These are phyloP conservation scores for Zoroaster sp. DNA, from an alignment of 53 echinoderm and acorn worm genomes.

Conservation along the genomic window DNA sequence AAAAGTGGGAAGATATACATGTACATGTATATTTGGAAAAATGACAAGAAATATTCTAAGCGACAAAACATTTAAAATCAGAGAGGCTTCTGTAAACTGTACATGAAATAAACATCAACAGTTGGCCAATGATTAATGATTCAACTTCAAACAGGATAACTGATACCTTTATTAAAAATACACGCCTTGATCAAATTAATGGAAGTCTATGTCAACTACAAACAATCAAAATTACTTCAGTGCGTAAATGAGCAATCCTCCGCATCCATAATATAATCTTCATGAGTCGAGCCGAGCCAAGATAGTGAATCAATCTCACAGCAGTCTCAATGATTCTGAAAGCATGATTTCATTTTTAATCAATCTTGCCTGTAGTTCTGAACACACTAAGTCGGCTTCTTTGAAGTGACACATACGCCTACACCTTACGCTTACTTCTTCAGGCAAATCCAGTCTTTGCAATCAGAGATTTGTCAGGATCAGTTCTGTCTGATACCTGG, in stretches of 20 bases:
- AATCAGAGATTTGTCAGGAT: background rate
- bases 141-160: background rate
- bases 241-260: background rate
- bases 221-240: background rate
- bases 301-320: background rate
- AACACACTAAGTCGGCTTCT: background rate
- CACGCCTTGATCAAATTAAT: too few relatives aligned
- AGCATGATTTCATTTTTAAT: background rate
- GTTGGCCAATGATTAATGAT: background rate
- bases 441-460: background rate
- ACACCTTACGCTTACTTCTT: background rate
- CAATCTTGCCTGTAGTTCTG: background rate
- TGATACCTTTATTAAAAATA: background rate
- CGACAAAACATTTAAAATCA: background rate
- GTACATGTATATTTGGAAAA: too few relatives aligned
- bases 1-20: too few relatives aligned
- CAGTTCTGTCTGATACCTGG: too few relatives aligned
- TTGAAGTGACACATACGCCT: background rate
- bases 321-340: background rate
- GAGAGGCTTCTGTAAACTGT: background rate
- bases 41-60: too few relatives aligned
- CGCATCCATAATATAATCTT: background rate
- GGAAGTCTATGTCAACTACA: background rate
- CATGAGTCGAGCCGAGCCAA: too few relatives aligned
- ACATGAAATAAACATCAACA: background rate